These are phyloP conservation scores for Chrysolophus pictus DNA, from an alignment of 2,797 vertebrate species.

Conservation along the genomic window DNA sequence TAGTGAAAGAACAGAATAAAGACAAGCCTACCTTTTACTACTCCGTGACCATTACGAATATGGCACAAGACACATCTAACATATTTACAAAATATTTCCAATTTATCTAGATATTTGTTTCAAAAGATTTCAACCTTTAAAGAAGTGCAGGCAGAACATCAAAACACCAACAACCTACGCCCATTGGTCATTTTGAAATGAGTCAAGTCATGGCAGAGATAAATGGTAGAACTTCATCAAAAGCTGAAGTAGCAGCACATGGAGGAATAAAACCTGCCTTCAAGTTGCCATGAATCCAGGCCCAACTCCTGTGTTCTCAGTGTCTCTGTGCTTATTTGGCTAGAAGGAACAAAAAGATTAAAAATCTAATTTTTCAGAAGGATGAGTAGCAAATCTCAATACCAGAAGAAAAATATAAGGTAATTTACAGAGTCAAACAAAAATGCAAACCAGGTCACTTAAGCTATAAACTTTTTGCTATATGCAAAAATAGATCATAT, in stretches of 20 bases:
- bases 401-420: not conserved
- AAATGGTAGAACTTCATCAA: constrained; percentile 20
- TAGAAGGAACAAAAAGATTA: constrained; percentile 31
- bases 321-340: constrained; percentile 14
- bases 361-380: constrained; percentile 39
- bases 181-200: not conserved
- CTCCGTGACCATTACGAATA: not conserved
- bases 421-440: constrained; percentile 31
- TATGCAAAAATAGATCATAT: not conserved
- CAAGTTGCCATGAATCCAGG: constrained; percentile 34
- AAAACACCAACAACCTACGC: not conserved
- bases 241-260: not conserved
- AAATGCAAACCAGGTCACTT: constrained; percentile 32
- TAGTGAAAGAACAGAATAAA: not conserved
- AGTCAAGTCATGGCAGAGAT: not conserved
- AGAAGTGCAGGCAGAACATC: not conserved
- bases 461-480: not conserved
- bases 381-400: not conserved
- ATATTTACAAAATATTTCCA: not conserved
- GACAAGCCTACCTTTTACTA: not conserved
- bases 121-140: not conserved
- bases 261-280: not conserved
- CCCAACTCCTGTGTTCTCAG: not conserved
- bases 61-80: not conserved
- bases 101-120: not conserved